Percentiles rank a stretch among this genome's conserved stretches.
phyloP scores from a whole-genome alignment of 1,140 invertebrate species.

The Leptinotarsa texana region DNA sequence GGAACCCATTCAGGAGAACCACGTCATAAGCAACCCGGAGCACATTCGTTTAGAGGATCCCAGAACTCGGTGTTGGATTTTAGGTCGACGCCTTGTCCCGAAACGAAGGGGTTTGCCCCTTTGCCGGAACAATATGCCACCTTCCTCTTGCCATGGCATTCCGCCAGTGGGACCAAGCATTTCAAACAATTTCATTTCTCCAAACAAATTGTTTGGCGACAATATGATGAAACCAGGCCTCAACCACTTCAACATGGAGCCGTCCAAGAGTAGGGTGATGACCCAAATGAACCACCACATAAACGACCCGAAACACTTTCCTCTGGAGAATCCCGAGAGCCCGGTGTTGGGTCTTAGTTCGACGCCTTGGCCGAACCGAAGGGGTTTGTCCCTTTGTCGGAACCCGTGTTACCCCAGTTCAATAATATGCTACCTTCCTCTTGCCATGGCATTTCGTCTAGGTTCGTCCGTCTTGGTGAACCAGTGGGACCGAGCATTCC shows the following conservation, averaged over 20 bases:
- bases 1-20: conserved; percentile 83
- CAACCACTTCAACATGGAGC: no score
- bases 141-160: no score
- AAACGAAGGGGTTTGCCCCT: no score
- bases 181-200: no score
- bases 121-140: no score
- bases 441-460: no score
- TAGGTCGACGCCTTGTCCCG: no score
- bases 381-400: conserved; percentile 56
- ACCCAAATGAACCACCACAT: conserved; percentile 71
- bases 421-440: conserved; percentile 42
- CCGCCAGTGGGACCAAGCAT: no score
- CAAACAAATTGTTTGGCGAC: no score
- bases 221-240: no score
- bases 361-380: conserved; percentile 81
- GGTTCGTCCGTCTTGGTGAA: neutral
- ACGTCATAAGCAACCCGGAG: conserved; percentile 75
- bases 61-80: no score
- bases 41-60: conserved; percentile 87
- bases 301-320: conserved; percentile 79
- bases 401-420: conserved; percentile 47
- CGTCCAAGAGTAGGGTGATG: no score
- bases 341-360: conserved; percentile 73
- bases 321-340: conserved; percentile 83
- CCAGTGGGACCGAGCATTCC: neutral